Evolutionary conservation across 2,888 invertebrate genomes (phyloP), one percentile per base, ranked within the genome.

Genomic region (Platycnemis pennipes): DNA sequence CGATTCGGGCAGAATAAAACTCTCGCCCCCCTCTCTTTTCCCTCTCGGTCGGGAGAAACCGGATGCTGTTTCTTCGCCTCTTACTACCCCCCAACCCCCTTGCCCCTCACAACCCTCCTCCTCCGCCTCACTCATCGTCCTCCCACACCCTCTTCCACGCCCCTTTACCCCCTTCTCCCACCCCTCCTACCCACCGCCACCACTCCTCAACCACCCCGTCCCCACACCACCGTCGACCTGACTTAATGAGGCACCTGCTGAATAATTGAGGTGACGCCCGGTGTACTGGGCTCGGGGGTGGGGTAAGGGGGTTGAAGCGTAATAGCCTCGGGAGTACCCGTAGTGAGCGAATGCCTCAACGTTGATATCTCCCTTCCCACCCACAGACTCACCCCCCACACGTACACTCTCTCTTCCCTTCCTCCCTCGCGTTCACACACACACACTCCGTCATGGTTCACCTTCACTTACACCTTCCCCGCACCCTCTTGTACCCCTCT

Each of bases 231-330:
- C 69, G 91, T 69, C 44, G 22, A 89, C 44, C 44, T 44, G 63
- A 91, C 91, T 91, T 91, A 91, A 91, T 91, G 91, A 91, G 91
- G 91, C 91, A 63, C 91, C 91, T 91, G 63, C 91, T 91, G 91
- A 69, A 91, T 91, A 91, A 91, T 91, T 63, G 63, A 91, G 53
- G 26, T n/a, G 56, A 42, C 53, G 53, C 88, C 31, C 88, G 88
- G 53, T 89, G 88, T 88, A 45, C n/a, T 22, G 88, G 49, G 53
- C 37, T 31, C 22, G 26, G 19, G 53, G 3, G 11, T 11, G 31
- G 13, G 49, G 37, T 16, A 26, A 11, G n/a, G 46, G 45, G n/a
- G 26, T 5, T 7, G 87, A n/a, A 46, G 26, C 45, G 87, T 87
- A 87, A 87, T 87, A 46, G 87, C 87, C 87, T 87, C n/a, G n/a